Base-by-base conservation (phyloP, 2,797 vertebrate genomes). In the Chaetophractus vellerosus region DNA sequence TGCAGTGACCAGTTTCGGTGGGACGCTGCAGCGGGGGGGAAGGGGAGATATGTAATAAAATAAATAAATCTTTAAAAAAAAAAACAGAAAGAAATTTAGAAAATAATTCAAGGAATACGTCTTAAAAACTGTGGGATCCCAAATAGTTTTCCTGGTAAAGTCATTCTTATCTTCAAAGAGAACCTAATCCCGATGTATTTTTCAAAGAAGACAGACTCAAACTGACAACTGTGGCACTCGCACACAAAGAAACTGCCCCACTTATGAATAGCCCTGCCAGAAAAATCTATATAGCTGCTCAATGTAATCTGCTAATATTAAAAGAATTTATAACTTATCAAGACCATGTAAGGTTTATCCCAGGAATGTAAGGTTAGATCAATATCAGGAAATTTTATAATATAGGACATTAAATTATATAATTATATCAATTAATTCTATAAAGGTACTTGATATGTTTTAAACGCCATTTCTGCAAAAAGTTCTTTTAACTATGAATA, bases 371-470 rank as follows among this genome's bases (percentile, higher is more conserved):
- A 88, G 9, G 21, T 41, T 88, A 75, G 87, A 63, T 72, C 50
- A 88, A 45, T 59, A 78, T 59, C 50, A 69, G 16, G 4, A 45
- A 57, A 85, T 75, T 86, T 81, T 85, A 80, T 76, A 86, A 80
- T 85, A 63, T 31, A 10, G 48, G 38, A 52, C n/a, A 1, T 59
- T 64, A 24, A 93, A 9, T 57, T 78, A 82, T 21, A 75, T 63
- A 85, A 85, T 91, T 83, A 41, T 45, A 52, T 74, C 24, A 66
- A 61, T 86, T 85, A 86, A 63, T 93, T 88, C 48, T 24, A 74
- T 28, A 31, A 88, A 85, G 85, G 0, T 48, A 41, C 74, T 94
- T 81, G 31, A 79, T 63, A 83, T n/a, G 14, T 71, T 50, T 76
- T 81, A 45, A 59, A 55, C 38, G 5, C 61, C 45, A 55, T 85